Evolutionary conservation across 2,113 vertebrate genomes (phyloP).

Genomic region (Sapajus apella): DNA sequence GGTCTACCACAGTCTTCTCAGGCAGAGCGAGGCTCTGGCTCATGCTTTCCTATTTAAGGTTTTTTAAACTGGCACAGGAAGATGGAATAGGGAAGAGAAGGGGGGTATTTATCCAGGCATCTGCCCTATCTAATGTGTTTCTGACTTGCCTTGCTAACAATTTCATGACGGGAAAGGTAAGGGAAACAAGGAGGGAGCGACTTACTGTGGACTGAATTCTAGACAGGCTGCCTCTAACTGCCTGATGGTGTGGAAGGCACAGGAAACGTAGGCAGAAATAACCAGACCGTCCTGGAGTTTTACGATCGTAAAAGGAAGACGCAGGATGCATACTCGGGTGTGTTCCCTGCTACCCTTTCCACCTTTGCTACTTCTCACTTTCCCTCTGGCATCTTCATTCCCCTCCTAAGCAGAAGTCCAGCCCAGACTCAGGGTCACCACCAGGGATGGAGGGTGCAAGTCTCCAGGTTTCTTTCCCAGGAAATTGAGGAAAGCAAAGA

Average conservation of each 20-base stretch:
- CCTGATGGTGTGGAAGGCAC: background rate
- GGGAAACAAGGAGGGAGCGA: background rate
- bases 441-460: background rate
- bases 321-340: accelerated
- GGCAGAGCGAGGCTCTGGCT: slow-evolving; percentile 35
- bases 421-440: background rate
- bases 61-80: slow-evolving; percentile 45
- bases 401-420: background rate
- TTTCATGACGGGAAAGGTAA: slow-evolving; percentile 1
- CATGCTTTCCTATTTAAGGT: slow-evolving; percentile 47
- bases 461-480: background rate
- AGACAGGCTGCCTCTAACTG: background rate
- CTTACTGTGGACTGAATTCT: background rate
- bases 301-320: background rate
- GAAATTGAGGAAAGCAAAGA: slow-evolving; percentile 12
- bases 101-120: background rate
- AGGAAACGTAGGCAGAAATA: background rate
- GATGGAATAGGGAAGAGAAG: background rate
- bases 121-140: background rate
- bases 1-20: background rate
- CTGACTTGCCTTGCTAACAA: slow-evolving; percentile 13
- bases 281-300: background rate
- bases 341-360: background rate
- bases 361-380: background rate
- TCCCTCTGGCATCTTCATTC: background rate